Evolutionary conservation across 2,888 invertebrate genomes (phyloP).

Genomic region (Drosophila recens): DNA sequence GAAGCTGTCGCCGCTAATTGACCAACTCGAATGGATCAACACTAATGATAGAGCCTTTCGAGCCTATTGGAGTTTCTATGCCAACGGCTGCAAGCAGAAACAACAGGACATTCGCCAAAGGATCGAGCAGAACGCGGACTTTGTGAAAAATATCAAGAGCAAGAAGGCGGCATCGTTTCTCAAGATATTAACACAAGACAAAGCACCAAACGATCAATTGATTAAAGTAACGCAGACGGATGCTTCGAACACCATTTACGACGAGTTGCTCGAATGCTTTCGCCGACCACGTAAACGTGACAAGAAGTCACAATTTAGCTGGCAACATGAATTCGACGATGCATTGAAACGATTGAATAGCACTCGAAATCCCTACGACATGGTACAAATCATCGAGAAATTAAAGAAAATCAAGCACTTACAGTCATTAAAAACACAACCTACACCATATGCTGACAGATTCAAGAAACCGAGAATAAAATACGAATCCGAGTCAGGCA

Average conservation of each 20-base stretch:
- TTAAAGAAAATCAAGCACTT: slow-evolving; percentile 4
- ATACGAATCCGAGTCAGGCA: neutral
- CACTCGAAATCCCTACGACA: slow-evolving; percentile 39
- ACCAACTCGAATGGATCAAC: slow-evolving; percentile 17
- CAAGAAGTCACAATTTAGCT: neutral
- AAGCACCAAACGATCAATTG: neutral
- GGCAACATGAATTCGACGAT: neutral
- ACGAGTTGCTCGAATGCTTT: slow-evolving; percentile 43
- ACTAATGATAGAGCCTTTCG: slow-evolving; percentile 36
- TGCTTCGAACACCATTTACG: slow-evolving; percentile 11
- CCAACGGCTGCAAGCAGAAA: slow-evolving; percentile 40
- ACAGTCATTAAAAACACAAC: neutral
- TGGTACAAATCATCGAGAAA: slow-evolving; percentile 13
- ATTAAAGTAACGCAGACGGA: neutral
- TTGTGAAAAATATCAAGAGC: slow-evolving; percentile 6
- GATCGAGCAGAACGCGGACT: slow-evolving; percentile 36
- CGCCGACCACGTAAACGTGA: neutral
- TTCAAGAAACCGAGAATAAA: neutral
- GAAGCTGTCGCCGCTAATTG: slow-evolving; percentile 30
- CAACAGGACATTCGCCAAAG: slow-evolving; percentile 35
- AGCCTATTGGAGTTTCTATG: slow-evolving; percentile 57
- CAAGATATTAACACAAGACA: slow-evolving; percentile 1
- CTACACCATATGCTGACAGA: neutral
- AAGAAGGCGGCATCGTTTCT: slow-evolving; percentile 1
- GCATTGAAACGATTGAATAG: neutral